These are phyloP conservation scores for Pygoscelis antarcticus DNA, from an alignment of 2,113 vertebrate genomes.

Conservation along the genomic window DNA sequence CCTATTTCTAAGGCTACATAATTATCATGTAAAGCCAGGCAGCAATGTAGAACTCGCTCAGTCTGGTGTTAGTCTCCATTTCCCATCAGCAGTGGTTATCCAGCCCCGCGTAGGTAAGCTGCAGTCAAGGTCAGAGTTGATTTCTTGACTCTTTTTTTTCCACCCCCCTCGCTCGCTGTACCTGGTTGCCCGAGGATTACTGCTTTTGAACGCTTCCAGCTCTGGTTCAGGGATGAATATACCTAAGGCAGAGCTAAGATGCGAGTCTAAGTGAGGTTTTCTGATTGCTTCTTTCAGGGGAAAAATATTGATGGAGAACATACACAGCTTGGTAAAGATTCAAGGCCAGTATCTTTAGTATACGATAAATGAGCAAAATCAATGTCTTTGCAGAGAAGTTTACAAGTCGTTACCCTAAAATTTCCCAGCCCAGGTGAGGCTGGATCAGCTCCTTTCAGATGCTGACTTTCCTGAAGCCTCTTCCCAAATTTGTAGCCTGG, in stretches of 20 bases:
- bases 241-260: neutral
- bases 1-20: fast-evolving
- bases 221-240: too few species aligned
- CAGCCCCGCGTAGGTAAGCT: neutral
- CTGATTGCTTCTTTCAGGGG: neutral
- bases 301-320: neutral
- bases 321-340: neutral
- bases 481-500: too few species aligned
- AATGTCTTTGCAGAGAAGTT: neutral
- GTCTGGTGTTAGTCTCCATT: neutral
- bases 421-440: neutral
- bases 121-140: neutral
- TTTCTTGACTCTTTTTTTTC: neutral
- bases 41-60: too few species aligned
- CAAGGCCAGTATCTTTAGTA: too few species aligned
- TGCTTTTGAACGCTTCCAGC: neutral
- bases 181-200: neutral
- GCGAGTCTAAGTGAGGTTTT: neutral
- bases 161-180: neutral
- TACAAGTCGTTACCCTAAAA: too few species aligned
- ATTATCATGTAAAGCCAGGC: fast-evolving
- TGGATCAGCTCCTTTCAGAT: neutral
- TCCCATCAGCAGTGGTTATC: neutral
- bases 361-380: neutral
- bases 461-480: neutral